These are phyloP conservation scores for Pampusana beccarii DNA, from an alignment of 2,113 vertebrate genomes.

Conservation along the genomic window DNA sequence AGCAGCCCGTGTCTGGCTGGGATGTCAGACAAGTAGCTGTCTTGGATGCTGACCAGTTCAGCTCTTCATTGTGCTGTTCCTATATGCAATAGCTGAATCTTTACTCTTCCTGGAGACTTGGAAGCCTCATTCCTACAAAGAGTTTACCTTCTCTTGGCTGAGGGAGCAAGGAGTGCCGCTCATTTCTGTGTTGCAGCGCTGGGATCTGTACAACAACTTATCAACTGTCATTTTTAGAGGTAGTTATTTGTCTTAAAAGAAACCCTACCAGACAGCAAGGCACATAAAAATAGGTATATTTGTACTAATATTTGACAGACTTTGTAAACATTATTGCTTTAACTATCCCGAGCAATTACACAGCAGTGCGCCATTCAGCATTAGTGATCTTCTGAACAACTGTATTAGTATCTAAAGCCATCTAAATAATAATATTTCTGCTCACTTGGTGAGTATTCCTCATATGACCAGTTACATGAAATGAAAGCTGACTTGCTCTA, in stretches of 20 bases:
- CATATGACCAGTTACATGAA: slow-evolving; percentile 41
- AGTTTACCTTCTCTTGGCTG: slow-evolving; percentile 15
- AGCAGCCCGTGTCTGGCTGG: not conserved
- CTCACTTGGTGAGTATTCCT: not conserved
- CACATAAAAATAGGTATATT: not conserved
- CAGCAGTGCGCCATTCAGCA: not conserved
- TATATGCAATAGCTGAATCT: not conserved
- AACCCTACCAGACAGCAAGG: not conserved
- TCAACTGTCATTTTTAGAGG: not conserved
- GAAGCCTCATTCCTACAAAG: slow-evolving; percentile 19
- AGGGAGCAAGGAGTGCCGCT: slow-evolving; percentile 20
- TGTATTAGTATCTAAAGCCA: not conserved
- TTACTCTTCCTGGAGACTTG: slow-evolving; percentile 25
- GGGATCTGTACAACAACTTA: not conserved
- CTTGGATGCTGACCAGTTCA: not conserved
- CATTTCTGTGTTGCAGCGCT: not conserved
- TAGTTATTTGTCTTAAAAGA: slow-evolving; percentile 12
- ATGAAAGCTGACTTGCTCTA: slow-evolving; percentile 41
- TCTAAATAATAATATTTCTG: slow-evolving; percentile 11
- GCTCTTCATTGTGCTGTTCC: slow-evolving; percentile 17
- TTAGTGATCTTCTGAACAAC: slow-evolving; percentile 21
- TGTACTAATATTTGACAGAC: slow-evolving; percentile 12
- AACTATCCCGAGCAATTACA: not conserved
- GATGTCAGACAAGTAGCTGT: slow-evolving; percentile 37
- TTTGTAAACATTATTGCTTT: not conserved